These are phyloP conservation scores for Cassiopea xamachana DNA, from an alignment of 30 jellyfish, hydroid and myxozoan species.

Conservation along the genomic window DNA sequence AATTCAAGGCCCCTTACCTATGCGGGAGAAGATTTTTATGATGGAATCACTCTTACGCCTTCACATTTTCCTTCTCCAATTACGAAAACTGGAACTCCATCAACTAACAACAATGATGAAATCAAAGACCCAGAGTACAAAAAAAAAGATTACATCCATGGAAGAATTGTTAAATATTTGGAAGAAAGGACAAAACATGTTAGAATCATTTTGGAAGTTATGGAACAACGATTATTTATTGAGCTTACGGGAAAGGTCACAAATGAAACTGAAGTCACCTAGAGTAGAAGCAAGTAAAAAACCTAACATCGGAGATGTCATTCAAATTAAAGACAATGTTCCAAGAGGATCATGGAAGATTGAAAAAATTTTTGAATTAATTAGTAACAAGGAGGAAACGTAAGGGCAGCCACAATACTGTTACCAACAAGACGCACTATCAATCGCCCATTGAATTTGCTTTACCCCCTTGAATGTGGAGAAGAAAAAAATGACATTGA, in stretches of 20 bases:
- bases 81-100: slow-evolving; percentile 21
- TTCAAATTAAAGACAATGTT: not conserved
- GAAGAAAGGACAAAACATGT: not conserved
- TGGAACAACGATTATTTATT: not conserved
- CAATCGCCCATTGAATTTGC: not conserved
- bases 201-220: not conserved
- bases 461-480: not conserved
- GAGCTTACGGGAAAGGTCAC: not conserved
- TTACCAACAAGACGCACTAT: not conserved
- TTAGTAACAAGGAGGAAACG: not conserved
- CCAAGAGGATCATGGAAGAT: not conserved
- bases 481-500: not conserved
- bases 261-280: not conserved
- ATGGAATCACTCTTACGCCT: slow-evolving; percentile 16
- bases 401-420: not conserved
- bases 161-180: not conserved
- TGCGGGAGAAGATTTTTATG: slow-evolving; percentile 26
- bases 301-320: not conserved
- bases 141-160: not conserved
- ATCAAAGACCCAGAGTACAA: not conserved
- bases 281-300: not conserved
- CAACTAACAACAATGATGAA: not conserved
- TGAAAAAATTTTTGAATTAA: not conserved
- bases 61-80: slow-evolving; percentile 14
- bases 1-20: slow-evolving; percentile 10